These are phyloP conservation scores for Petrocephalus microphthalmus DNA, from an alignment of 2,113 vertebrate species.

Conservation along the genomic window DNA sequence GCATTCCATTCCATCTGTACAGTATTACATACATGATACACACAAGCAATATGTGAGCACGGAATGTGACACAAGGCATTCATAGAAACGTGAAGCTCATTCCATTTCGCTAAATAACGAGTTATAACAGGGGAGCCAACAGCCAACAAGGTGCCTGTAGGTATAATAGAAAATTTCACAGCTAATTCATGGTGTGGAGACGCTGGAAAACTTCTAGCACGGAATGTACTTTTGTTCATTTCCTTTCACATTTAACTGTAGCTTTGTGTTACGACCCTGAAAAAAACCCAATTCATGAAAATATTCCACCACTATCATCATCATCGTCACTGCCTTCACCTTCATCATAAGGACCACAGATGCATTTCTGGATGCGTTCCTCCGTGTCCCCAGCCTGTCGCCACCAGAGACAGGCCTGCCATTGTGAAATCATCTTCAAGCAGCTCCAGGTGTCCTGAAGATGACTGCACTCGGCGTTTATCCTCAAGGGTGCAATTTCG, in stretches of 20 bases:
- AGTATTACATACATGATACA: not conserved
- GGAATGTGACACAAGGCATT: not conserved
- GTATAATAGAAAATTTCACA: slow-evolving; percentile 5
- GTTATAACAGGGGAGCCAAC: not conserved
- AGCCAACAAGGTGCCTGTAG: not conserved
- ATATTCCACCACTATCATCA: not conserved
- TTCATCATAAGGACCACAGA: not conserved
- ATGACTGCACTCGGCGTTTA: not conserved
- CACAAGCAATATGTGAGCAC: not conserved
- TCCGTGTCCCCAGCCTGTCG: not conserved
- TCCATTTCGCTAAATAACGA: not conserved
- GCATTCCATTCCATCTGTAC: not conserved
- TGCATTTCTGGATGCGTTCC: not conserved
- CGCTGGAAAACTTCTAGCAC: not conserved
- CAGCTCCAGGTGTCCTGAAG: not conserved
- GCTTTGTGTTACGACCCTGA: not conserved
- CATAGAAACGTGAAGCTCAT: not conserved
- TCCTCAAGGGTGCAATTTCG: slow-evolving; percentile 7
- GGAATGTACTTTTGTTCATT: not conserved
- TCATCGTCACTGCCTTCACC: not conserved
- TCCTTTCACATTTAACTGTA: not conserved
- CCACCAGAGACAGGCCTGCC: not conserved
- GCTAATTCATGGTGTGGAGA: not conserved
- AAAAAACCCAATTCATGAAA: not conserved
- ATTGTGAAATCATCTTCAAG: not conserved